Percentiles rank a stretch among this genome's conserved stretches.
Conservation (phyloP, 2,797 vertebrate species). For the Diplodus sargus region DNA sequence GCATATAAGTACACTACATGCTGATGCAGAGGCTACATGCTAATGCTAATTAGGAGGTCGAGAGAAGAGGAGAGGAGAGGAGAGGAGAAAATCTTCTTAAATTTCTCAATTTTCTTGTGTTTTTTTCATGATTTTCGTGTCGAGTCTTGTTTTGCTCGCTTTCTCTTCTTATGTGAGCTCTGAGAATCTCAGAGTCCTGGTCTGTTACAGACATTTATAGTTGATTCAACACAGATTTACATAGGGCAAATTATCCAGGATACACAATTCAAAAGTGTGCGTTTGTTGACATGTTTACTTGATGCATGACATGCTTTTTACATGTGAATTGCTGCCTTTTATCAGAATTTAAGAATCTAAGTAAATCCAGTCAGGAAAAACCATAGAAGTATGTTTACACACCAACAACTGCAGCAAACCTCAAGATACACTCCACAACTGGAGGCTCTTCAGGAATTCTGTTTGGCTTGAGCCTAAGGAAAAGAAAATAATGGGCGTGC, state of each 20-base stretch:
- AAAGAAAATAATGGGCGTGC: no score
- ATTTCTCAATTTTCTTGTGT: background rate
- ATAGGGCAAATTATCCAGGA: background rate
- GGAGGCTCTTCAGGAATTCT: background rate
- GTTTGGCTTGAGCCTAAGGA: background rate
- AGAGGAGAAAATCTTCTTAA: conserved; percentile 2
- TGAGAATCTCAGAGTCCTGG: background rate
- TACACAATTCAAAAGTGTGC: background rate
- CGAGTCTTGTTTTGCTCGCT: background rate
- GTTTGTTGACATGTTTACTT: background rate
- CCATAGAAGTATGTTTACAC: background rate
- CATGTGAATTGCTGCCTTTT: conserved; percentile 1
- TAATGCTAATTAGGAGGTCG: conserved; percentile 72
- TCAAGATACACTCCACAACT: background rate
- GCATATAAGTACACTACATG: conserved; percentile 84
- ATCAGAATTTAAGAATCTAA: no score
- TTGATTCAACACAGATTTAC: background rate
- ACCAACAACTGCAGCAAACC: background rate
- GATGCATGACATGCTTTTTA: background rate
- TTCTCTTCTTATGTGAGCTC: background rate
- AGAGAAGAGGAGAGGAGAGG: conserved; percentile 12
- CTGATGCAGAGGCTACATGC: conserved; percentile 80
- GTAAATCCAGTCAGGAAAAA: conserved; percentile 6
- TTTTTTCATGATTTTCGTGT: no score
- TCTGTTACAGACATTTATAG: background rate